Base-by-base conservation (phyloP, 2,113 vertebrate species). In the Barnardius zonarius region DNA sequence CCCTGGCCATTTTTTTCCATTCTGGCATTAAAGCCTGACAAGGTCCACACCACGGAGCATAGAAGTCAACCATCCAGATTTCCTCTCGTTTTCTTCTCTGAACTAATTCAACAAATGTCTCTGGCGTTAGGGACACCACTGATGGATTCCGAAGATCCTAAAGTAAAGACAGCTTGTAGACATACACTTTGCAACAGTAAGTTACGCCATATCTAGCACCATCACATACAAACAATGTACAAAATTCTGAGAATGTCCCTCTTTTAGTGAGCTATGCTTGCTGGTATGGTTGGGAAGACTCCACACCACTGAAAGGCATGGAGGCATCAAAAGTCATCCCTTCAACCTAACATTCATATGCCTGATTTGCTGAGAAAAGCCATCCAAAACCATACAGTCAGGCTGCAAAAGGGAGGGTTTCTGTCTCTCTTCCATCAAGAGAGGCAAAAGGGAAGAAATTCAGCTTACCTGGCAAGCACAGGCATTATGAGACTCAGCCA, bases 1-100 rank as follows among this genome's bases (percentile, higher is more conserved):
- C 99, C 99, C 99, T 97, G 63, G 99, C 99, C 99, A 99, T 99
- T 92, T 98, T 98, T 95, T 99, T 99, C 99, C 99, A 99, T 92
- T 99, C 99, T 18, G 99, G 99, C 97, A 99, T 97, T 96, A 99
- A 97, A 54, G 99, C 98, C 95, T 99, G 99, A 91, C 99, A 99
- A 7, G 99, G 99, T 69, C 99, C 99, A 83, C 99, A 99, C 99
- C 99, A 99, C 0, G 99, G 99, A 70, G 99, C 99, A 1, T 99
- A 99, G 98, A 99, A 99, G 93, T 99, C 99, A 87, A 99, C 98
- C 89, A 98, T 98, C 99, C 99, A 99, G 44, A 98, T 95, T 91
- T 99, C 98, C 1, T 98, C 98, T 43, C 81, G 87, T 80, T 98
- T 98, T 92, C 98, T 97, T 79, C 94, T 97, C 89, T 96, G 98